phyloP scores from a whole-genome alignment of 2,888 invertebrate species.

The Luperina nickerlii region DNA sequence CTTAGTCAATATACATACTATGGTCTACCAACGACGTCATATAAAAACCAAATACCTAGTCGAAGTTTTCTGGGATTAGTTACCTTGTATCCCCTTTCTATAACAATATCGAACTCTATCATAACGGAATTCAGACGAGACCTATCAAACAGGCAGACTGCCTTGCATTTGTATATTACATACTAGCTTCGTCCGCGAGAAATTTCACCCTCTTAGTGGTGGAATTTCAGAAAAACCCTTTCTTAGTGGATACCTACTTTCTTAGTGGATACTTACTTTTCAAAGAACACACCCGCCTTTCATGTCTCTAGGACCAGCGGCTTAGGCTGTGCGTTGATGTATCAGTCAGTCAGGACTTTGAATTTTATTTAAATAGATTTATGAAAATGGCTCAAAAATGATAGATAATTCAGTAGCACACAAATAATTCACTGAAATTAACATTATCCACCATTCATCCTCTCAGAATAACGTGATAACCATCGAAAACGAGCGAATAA shows the following conservation, averaged over 20 bases:
- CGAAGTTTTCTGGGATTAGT: background rate
- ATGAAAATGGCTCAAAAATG: background rate
- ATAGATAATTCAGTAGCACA: background rate
- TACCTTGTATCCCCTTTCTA: background rate
- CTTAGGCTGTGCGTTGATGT: too few species aligned
- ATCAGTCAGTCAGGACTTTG: too few species aligned
- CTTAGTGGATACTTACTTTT: too few species aligned
- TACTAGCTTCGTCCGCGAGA: too few species aligned
- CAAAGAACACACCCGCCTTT: too few species aligned
- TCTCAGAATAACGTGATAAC: slow-evolving; percentile 10
- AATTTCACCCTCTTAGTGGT: too few species aligned
- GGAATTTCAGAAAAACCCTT: too few species aligned
- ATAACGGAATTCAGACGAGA: background rate
- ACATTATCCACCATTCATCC: background rate
- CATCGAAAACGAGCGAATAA: slow-evolving; percentile 37
- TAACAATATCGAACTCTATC: background rate
- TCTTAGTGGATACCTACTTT: too few species aligned
- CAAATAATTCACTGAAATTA: background rate
- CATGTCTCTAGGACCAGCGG: too few species aligned
- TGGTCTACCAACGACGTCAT: background rate
- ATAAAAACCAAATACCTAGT: background rate
- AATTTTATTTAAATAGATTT: too few species aligned
- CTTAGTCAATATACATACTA: background rate
- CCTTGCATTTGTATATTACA: background rate
- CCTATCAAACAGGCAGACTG: background rate